Evolutionary conservation across 37 sponge, comb jelly and placozoan species (phyloP), one percentile per base, ranked within the genome.

Genomic region (Cladorhizidae sp.): DNA sequence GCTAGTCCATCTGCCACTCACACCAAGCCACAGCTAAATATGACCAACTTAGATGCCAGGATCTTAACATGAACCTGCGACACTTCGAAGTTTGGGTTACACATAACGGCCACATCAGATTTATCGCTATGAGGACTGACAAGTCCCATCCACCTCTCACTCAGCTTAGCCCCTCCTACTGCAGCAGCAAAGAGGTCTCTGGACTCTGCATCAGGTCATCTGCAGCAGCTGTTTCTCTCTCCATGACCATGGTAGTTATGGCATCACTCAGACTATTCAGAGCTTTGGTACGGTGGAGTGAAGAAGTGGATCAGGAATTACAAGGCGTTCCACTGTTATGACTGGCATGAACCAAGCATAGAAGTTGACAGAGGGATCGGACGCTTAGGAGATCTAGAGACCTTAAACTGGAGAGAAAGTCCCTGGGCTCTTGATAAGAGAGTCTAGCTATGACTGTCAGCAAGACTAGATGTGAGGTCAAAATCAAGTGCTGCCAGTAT

Each of bases 1-100:
- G 93, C 91, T 8, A 92, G 82, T 1, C 82, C 93, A 75, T 92
- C 79, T 11, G 64, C 76, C 58, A 90, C 67, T 62, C 38, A 49
- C 37, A 80, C 20, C 36, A 85, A 31, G 11, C 63, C 76, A 50
- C 36, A 1, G 29, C 80, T 68, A 42, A 22, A 42, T 1, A 18
- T n/a, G 1, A 42, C 25, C 14, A 61, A 2, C 50, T 73, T 73
- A 15, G 62, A 78, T 15, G 76, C 49, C 58, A 81, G 35, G 7
- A 61, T 80, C 70, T 87, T 70, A 41, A 87, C 82, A 43, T 81
- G 51, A 26, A 50, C 75, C 59, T 67, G 82, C 20, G 87, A 67
- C n/a, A 87, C 87, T 11, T 75, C 42, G 75, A 87, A 87, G 45
- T 67, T 80, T 7, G 87, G 87, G 40, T 81, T 70, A 1, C 76